These are phyloP conservation scores for Cheilosia grossa DNA, from an alignment of 2,888 invertebrate genomes.

Conservation along the genomic window DNA sequence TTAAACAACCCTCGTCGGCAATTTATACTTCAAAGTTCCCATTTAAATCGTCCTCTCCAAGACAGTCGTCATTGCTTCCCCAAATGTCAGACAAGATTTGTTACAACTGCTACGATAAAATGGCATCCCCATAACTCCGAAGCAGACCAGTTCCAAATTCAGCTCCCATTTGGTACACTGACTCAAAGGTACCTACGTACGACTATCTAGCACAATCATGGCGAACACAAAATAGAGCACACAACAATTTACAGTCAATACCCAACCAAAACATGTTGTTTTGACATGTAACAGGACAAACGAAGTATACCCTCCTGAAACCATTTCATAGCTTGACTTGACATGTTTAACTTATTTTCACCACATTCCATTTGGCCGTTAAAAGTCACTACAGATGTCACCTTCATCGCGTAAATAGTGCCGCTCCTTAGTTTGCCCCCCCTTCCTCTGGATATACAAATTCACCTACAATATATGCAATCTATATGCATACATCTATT, in stretches of 20 bases:
- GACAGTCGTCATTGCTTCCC: no score
- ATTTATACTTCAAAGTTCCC: no score
- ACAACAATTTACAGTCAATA: not conserved
- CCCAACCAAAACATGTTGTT: slow-evolving; percentile 4
- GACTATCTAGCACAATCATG: not conserved
- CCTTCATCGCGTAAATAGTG: slow-evolving; percentile 47
- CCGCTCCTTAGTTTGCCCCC: slow-evolving; percentile 43
- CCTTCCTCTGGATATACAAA: slow-evolving; percentile 17
- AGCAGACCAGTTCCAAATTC: not conserved
- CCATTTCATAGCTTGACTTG: slow-evolving; percentile 8
- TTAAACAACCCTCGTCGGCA: no score
- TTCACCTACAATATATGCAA: slow-evolving; percentile 28
- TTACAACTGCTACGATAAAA: no score
- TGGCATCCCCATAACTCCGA: not conserved
- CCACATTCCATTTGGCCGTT: slow-evolving; percentile 23
- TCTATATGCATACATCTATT: slow-evolving; percentile 9
- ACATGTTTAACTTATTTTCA: slow-evolving; percentile 20
- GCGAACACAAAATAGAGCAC: not conserved
- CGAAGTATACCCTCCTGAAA: not conserved
- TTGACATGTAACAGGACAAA: slow-evolving; percentile 2
- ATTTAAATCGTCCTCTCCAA: no score
- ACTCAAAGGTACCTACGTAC: not conserved
- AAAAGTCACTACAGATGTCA: slow-evolving; percentile 49
- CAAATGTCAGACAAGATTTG: no score
- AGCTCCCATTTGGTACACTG: not conserved